Percentiles rank a stretch among this genome's conserved stretches.
These are phyloP conservation scores for Scrobipalpa atriplicella DNA, from an alignment of 2,888 invertebrate species.

Conservation along the genomic window DNA sequence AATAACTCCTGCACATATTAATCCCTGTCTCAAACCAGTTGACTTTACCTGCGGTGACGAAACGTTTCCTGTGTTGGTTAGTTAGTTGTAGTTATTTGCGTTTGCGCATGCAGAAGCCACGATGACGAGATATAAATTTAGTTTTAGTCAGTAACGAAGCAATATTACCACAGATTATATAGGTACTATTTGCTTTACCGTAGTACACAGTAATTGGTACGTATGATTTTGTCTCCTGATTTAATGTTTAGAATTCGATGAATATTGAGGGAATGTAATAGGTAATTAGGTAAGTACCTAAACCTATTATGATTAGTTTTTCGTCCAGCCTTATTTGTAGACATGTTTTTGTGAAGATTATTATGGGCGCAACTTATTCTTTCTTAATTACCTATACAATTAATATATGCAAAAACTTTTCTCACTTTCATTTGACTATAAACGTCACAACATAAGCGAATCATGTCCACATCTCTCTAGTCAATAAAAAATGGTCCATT, in stretches of 20 bases:
- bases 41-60: slow-evolving; percentile 31
- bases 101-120: slow-evolving; percentile 25
- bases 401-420: too few species aligned
- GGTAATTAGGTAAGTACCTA: too few species aligned
- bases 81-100: slow-evolving; percentile 24
- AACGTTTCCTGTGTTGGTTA: slow-evolving; percentile 34
- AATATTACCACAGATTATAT: background rate
- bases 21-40: slow-evolving; percentile 14
- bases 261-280: too few species aligned
- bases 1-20: slow-evolving; percentile 18
- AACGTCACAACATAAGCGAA: background rate
- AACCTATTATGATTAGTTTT: too few species aligned
- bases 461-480: background rate
- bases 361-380: too few species aligned
- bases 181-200: background rate
- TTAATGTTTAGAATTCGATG: too few species aligned
- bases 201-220: background rate
- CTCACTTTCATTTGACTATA: background rate
- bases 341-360: too few species aligned
- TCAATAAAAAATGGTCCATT: slow-evolving; percentile 35
- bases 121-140: background rate
- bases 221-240: too few species aligned
- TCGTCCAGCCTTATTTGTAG: too few species aligned
- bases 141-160: background rate
- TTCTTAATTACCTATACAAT: too few species aligned